phyloP scores from a whole-genome alignment of 2,113 vertebrate genomes.

The Poeciliopsis retropinna region DNA sequence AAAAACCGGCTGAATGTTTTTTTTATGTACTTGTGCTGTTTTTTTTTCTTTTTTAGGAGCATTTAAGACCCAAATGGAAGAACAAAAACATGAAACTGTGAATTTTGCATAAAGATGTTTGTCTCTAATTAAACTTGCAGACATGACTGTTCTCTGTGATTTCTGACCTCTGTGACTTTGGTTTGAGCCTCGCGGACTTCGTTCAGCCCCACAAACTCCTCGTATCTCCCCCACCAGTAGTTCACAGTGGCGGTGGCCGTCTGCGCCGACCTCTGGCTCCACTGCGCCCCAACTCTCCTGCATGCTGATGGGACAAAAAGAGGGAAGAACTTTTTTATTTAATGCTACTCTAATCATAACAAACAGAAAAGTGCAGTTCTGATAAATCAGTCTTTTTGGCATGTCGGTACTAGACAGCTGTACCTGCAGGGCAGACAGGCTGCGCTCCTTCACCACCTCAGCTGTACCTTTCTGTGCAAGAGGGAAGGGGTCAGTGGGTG shows the following conservation, averaged over 20 bases:
- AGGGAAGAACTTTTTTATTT: background rate
- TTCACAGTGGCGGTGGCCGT: conserved; percentile 72
- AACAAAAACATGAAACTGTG: no score
- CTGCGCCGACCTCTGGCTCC: conserved; percentile 80
- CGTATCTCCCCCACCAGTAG: conserved; percentile 91
- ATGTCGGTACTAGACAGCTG: background rate
- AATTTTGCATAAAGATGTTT: no score
- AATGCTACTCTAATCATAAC: background rate
- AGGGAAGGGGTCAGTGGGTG: conserved; percentile 57
- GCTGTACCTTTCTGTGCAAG: conserved; percentile 38
- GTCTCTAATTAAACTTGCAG: background rate
- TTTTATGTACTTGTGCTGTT: no score
- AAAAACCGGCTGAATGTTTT: no score
- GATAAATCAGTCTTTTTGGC: no score
- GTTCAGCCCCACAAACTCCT: conserved; percentile 93
- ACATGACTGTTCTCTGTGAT: background rate
- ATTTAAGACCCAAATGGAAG: no score
- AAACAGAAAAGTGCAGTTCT: background rate
- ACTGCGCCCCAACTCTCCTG: conserved; percentile 76
- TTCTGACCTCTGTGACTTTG: conserved; percentile 90
- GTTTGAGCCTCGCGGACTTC: conserved; percentile 92
- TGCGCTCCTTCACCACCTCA: conserved; percentile 57
- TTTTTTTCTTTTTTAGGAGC: no score
- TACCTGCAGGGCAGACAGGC: conserved; percentile 55
- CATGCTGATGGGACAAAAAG: conserved; percentile 64